These are phyloP conservation scores for Cristatella mucedo DNA, from an alignment of 2,888 invertebrate species.

Conservation along the genomic window DNA sequence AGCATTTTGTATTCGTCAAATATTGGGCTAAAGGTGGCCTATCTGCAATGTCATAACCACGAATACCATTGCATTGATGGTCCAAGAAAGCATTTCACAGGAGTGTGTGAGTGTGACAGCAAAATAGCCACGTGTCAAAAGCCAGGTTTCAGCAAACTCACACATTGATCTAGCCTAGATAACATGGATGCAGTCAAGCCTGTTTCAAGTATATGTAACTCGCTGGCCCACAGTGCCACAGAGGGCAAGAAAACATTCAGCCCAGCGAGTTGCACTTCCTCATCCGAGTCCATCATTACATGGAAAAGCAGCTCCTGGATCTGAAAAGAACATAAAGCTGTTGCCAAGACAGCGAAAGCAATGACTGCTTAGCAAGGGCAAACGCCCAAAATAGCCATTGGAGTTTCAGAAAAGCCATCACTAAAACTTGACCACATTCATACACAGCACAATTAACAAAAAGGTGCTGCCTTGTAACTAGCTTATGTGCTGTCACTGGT, in stretches of 20 bases:
- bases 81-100: no score
- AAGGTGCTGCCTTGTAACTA: no score
- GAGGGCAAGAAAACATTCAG: slow-evolving; percentile 47
- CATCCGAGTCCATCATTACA: slow-evolving; percentile 46
- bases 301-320: slow-evolving; percentile 44
- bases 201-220: slow-evolving; percentile 41
- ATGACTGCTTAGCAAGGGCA: background rate
- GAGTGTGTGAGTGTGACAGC: no score
- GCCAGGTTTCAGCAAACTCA: slow-evolving; percentile 19
- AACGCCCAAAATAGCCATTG: slow-evolving; percentile 3
- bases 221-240: slow-evolving; percentile 48
- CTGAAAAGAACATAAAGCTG: slow-evolving; percentile 17
- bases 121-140: no score
- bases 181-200: slow-evolving; percentile 30
- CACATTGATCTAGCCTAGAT: slow-evolving; percentile 28
- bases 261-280: slow-evolving; percentile 44
- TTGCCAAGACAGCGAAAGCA: background rate
- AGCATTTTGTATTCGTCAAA: no score
- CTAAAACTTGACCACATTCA: background rate
- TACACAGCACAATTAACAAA: background rate
- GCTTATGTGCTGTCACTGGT: background rate
- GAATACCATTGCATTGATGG: no score
- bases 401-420: background rate
- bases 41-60: no score
- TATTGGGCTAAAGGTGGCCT: no score